phyloP scores from a whole-genome alignment of 2,888 invertebrate genomes.

The Heteromurus nitidus region DNA sequence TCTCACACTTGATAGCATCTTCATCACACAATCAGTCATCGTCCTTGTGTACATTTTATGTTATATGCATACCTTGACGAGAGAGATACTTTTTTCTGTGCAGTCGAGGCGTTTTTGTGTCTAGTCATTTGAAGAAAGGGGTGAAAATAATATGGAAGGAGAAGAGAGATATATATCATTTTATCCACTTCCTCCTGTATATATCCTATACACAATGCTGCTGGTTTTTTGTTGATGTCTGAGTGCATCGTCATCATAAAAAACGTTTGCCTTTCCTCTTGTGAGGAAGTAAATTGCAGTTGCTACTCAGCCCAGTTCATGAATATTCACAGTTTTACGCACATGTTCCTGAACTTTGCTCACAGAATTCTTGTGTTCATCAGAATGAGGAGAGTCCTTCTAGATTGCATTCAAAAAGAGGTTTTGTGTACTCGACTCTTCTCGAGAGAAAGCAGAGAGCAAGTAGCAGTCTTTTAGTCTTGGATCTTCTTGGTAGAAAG shows the following conservation, averaged over 20 bases:
- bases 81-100: no score
- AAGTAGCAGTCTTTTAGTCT: neutral
- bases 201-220: no score
- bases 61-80: no score
- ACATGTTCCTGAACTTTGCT: neutral
- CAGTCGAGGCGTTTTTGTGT: no score
- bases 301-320: slow-evolving; percentile 8
- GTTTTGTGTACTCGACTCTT: neutral
- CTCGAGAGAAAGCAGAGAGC: slow-evolving; percentile 7
- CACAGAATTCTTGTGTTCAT: neutral
- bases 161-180: no score
- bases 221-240: neutral
- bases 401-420: slow-evolving; percentile 3
- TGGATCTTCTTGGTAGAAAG: neutral
- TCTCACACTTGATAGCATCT: slow-evolving; percentile 72
- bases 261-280: slow-evolving; percentile 15
- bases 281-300: slow-evolving; percentile 13
- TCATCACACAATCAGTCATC: slow-evolving; percentile 71
- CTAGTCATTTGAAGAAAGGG: no score
- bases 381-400: neutral
- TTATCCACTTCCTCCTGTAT: no score
- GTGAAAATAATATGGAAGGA: no score
- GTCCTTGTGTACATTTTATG: no score
- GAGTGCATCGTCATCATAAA: slow-evolving; percentile 54
- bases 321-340: slow-evolving; percentile 41